Evolutionary conservation across 1,140 invertebrate species (phyloP).

Genomic region (Conus ventricosus): DNA sequence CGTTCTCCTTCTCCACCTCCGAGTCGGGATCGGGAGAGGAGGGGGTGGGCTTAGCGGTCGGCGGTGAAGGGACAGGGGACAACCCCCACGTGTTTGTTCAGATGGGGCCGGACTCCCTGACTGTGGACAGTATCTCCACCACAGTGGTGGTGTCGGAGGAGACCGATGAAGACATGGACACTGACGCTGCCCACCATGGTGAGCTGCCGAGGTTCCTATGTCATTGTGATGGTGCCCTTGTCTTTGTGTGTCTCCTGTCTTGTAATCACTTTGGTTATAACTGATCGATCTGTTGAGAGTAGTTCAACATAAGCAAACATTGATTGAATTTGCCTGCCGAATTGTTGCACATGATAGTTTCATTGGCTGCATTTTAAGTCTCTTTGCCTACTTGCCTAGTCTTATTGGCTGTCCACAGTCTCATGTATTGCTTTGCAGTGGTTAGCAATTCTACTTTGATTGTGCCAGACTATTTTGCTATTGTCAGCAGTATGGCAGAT

Average conservation of each 20-base stretch:
- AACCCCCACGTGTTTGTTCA: constrained; percentile 82
- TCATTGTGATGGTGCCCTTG: background rate
- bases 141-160: constrained; percentile 57
- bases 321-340: no score
- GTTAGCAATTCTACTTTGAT: no score
- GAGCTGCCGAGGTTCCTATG: background rate
- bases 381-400: no score
- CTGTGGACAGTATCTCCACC: constrained; percentile 78
- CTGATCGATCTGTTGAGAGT: no score
- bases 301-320: no score
- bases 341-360: no score
- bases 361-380: no score
- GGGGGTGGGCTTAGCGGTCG: background rate
- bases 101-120: constrained; percentile 80
- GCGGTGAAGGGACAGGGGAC: background rate
- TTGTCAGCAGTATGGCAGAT: no score
- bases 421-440: no score
- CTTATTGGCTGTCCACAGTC: no score
- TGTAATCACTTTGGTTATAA: no score
- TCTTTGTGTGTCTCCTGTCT: background rate
- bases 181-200: background rate
- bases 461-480: no score
- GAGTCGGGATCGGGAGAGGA: background rate
- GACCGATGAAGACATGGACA: constrained; percentile 16
- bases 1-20: background rate